phyloP scores from a whole-genome alignment of 2,797 vertebrate species.

The Sebastes iracundus region DNA sequence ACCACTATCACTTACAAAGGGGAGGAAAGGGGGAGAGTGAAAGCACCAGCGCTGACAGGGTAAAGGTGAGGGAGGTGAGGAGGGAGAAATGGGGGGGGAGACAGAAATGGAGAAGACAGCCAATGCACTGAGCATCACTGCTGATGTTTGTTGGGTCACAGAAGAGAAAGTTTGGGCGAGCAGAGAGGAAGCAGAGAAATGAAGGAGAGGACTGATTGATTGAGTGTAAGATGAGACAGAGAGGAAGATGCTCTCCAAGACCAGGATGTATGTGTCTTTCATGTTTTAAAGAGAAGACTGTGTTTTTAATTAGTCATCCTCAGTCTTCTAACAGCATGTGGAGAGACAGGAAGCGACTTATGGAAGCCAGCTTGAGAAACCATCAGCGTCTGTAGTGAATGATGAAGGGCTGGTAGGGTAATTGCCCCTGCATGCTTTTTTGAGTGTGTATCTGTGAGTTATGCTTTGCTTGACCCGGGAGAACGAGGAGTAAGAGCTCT shows the following conservation, averaged over 20 bases:
- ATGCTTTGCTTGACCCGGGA: constrained; percentile 38
- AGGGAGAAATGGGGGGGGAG: not conserved
- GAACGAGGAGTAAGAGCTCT: constrained; percentile 5
- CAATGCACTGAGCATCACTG: not conserved
- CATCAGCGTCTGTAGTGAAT: not conserved
- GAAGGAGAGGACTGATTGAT: not conserved
- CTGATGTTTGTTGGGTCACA: not conserved
- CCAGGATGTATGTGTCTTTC: not conserved
- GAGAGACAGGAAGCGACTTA: constrained; percentile 17
- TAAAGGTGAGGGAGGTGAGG: not conserved
- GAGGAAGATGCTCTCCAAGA: not conserved
- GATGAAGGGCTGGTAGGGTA: not conserved
- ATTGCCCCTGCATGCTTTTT: not conserved
- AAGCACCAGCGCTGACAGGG: not conserved
- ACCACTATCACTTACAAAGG: constrained; percentile 27
- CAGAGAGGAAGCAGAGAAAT: not conserved
- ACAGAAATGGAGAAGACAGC: not conserved
- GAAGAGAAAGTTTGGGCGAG: not conserved
- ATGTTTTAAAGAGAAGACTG: not conserved
- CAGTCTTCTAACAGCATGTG: not conserved
- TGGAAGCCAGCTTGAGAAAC: constrained; percentile 5
- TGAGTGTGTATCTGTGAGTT: not conserved
- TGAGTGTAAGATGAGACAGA: not conserved
- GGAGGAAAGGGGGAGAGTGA: constrained; percentile 5
- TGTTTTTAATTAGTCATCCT: not conserved